These are phyloP conservation scores for Brachionus paranguensis DNA, from an alignment of 1,140 invertebrate species.

Conservation along the genomic window DNA sequence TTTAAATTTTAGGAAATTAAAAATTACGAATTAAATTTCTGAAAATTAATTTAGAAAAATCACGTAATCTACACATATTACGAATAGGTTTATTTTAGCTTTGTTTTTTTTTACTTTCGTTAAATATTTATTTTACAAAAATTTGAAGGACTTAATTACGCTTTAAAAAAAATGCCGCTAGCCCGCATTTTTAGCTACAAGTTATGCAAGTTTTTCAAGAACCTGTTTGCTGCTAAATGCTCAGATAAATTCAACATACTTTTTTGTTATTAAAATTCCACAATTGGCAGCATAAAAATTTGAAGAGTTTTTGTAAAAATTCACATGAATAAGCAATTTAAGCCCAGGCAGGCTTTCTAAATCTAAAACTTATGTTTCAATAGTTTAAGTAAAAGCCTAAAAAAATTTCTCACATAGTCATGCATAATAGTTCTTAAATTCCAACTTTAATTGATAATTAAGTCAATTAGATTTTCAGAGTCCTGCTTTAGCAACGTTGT, in stretches of 20 bases:
- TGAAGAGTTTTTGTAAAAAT: conserved; percentile 6
- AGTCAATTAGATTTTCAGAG: not conserved
- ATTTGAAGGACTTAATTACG: not conserved
- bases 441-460: not conserved
- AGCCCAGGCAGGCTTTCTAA: not conserved
- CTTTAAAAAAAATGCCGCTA: not conserved
- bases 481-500: not conserved
- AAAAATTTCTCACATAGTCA: not conserved
- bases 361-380: conserved; percentile 17
- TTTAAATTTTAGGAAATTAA: not conserved
- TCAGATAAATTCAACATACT: not conserved
- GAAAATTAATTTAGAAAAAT: not conserved
- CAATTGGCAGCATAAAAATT: not conserved
- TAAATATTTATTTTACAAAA: not conserved
- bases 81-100: not conserved
- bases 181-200: not conserved
- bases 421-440: not conserved
- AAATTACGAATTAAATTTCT: not conserved
- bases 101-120: not conserved
- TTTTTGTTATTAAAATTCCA: not conserved
- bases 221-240: not conserved
- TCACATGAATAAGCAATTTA: conserved; percentile 21
- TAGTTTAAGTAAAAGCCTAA: not conserved
- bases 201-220: not conserved
- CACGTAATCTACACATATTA: not conserved